Evolutionary conservation across 2,113 vertebrate species (phyloP).

Genomic region (Morone chrysops): DNA sequence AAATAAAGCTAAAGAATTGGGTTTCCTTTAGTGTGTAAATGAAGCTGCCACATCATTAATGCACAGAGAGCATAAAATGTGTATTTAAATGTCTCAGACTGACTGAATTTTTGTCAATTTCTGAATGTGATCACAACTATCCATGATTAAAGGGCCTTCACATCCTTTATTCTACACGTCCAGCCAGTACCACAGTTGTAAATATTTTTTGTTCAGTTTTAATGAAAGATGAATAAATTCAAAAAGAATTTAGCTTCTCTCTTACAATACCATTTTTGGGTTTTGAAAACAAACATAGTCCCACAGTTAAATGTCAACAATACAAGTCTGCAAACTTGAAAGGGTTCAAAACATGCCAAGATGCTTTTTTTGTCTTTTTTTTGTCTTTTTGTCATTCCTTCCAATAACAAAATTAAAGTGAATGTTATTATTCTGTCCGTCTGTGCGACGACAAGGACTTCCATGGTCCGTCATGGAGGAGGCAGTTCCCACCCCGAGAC

Average conservation of each 20-base stretch:
- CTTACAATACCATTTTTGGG: no score
- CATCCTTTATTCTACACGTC: no score
- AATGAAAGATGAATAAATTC: no score
- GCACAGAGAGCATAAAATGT: not conserved
- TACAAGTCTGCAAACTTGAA: not conserved
- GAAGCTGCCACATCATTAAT: not conserved
- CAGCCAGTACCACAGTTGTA: no score
- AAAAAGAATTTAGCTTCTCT: not conserved
- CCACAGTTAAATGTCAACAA: not conserved
- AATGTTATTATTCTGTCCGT: not conserved
- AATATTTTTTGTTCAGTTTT: no score
- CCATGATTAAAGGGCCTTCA: no score
- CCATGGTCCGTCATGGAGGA: constrained; percentile 93
- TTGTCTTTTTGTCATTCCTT: no score
- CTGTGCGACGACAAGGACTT: constrained; percentile 95
- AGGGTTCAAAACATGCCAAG: no score
- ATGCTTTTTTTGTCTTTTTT: no score
- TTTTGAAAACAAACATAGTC: not conserved
- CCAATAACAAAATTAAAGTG: no score
- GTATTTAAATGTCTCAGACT: not conserved
- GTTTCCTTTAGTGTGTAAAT: not conserved
- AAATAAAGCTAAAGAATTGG: not conserved
- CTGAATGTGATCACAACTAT: not conserved
- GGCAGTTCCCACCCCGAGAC: constrained; percentile 95
- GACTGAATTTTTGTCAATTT: not conserved